Evolutionary conservation across 2,888 invertebrate genomes (phyloP), one percentile per base, ranked within the genome.

Genomic region (Mythimna albipuncta): DNA sequence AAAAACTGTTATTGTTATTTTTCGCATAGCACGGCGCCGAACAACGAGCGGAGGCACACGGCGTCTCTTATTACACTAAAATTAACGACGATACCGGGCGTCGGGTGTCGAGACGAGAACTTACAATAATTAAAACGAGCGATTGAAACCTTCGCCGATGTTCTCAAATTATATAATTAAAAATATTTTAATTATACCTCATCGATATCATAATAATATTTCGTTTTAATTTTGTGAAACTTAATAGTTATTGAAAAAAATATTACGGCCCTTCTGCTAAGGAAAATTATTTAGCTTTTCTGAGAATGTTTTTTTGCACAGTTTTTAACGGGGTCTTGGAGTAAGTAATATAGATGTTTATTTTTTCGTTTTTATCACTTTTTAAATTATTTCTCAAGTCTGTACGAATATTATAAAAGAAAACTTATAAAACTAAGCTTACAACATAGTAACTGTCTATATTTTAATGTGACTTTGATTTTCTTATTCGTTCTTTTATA

Each of bases 101-200:
- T 93, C 92, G 87, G 89, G 87, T 92, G 88, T 90, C 90, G 84
- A 82, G 82, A 73, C 88, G 88, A 89, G 85, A 91, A 88, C 92
- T 92, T 90, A 90, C 90, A 91, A 92, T 93, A 92, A 93, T 93
- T 93, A 93, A 92, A 91, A 88, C 89, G 88, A 85, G 88, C 91
- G 88, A 93, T 92, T 88, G 92, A 92, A 92, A 90, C 93, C 93
- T 88, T 83, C 84, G 81, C 83, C 89, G 87, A 89, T 89, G 89
- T 90, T 92, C 93, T 92, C 91, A 92, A 92, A 92, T 93, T 92
- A 90, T 92, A 89, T 91, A 92, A 92, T 93, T 93, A 92, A 92
- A 92, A 91, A 90, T 90, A 90, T 91, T 92, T 92, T 92, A 92
- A 92, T 92, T 93, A 92, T 87, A 88, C 84, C 79, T 81, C 79